Evolutionary conservation across 2,113 vertebrate genomes (phyloP).

Genomic region (Gavialis gangeticus): DNA sequence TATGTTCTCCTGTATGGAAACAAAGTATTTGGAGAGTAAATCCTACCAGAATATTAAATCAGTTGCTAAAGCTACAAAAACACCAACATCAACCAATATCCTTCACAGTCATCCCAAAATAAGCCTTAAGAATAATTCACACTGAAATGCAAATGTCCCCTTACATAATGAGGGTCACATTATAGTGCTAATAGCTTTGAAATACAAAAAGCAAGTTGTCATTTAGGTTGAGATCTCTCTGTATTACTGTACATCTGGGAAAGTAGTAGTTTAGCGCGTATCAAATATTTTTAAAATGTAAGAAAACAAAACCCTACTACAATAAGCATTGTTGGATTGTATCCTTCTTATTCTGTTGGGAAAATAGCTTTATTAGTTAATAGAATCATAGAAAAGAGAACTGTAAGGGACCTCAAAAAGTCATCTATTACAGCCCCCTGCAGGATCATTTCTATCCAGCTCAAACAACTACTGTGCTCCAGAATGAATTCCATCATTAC

Average conservation of each 20-base stretch:
- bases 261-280: not conserved
- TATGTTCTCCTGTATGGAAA: conserved; percentile 82
- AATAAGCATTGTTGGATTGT: not conserved
- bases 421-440: no score
- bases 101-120: conserved; percentile 22
- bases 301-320: not conserved
- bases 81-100: conserved; percentile 29
- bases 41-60: conserved; percentile 24
- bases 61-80: conserved; percentile 19
- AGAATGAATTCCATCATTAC: no score
- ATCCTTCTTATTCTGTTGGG: not conserved
- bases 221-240: not conserved
- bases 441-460: no score
- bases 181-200: conserved; percentile 29
- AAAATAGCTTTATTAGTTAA: not conserved
- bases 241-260: no score
- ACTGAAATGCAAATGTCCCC: conserved; percentile 3
- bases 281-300: not conserved
- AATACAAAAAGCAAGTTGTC: conserved; percentile 20
- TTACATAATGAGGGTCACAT: conserved; percentile 41
- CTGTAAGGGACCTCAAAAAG: no score
- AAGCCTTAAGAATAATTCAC: conserved; percentile 54
- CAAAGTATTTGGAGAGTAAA: conserved; percentile 53
- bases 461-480: no score
- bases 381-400: no score